These are phyloP conservation scores for Platichthys stellatus DNA, from an alignment of 2,113 vertebrate species.

Conservation along the genomic window DNA sequence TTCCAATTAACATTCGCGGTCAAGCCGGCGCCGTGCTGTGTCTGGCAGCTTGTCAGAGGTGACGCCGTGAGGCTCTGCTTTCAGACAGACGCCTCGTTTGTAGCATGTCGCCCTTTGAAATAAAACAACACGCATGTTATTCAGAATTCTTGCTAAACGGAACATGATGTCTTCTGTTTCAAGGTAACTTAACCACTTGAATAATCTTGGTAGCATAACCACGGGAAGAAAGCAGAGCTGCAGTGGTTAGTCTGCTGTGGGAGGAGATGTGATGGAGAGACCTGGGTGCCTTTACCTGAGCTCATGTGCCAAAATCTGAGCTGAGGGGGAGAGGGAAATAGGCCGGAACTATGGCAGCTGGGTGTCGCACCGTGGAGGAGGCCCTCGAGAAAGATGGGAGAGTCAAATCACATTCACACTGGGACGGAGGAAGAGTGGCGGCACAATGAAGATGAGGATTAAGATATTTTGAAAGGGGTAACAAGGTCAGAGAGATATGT, in stretches of 20 bases:
- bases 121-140: conserved; percentile 17
- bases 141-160: conserved; percentile 8
- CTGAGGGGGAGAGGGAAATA: conserved; percentile 3
- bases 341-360: conserved; percentile 20
- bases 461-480: conserved; percentile 49
- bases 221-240: background rate
- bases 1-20: conserved; percentile 3
- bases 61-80: background rate
- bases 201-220: background rate
- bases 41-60: conserved; percentile 1
- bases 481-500: conserved; percentile 36
- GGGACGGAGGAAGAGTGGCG: conserved; percentile 14
- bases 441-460: conserved; percentile 53
- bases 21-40: background rate
- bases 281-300: conserved; percentile 41
- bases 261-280: conserved; percentile 15
- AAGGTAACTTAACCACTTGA: conserved; percentile 6
- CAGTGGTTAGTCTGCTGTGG: background rate
- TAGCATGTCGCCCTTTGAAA: conserved; percentile 12
- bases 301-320: conserved; percentile 19
- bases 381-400: conserved; percentile 24
- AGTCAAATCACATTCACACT: conserved; percentile 51
- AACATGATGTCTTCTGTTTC: background rate
- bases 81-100: background rate
- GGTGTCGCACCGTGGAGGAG: conserved; percentile 6